These are phyloP conservation scores for Probosciger aterrimus DNA, from an alignment of 2,113 vertebrate genomes.

Conservation along the genomic window DNA sequence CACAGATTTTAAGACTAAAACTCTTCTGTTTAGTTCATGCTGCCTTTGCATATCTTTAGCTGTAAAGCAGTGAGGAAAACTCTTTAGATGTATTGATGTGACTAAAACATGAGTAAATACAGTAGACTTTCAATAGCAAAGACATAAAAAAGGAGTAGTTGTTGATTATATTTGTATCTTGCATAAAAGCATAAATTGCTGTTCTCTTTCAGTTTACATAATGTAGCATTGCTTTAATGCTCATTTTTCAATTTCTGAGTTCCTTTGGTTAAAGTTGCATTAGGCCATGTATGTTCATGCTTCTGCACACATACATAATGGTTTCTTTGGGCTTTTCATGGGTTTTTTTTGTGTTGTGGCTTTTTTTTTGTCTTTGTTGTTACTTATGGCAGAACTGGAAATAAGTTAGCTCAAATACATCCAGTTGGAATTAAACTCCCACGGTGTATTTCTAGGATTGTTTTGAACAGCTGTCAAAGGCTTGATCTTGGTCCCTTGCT, in stretches of 20 bases:
- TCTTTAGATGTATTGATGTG: neutral
- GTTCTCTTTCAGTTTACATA: neutral
- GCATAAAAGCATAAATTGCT: neutral
- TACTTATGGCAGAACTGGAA: neutral
- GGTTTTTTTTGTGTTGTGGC: neutral
- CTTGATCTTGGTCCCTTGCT: neutral
- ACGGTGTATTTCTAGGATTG: neutral
- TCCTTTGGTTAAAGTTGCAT: neutral
- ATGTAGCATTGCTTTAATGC: neutral
- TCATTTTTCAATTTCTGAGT: neutral
- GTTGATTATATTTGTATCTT: neutral
- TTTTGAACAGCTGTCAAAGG: neutral
- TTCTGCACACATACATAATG: neutral
- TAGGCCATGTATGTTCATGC: neutral
- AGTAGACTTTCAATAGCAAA: neutral
- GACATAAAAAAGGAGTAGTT: neutral
- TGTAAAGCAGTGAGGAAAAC: neutral
- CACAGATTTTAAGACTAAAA: neutral
- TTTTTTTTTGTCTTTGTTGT: neutral
- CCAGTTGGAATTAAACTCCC: neutral
- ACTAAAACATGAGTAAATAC: neutral
- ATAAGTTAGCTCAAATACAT: neutral
- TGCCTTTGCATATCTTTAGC: neutral
- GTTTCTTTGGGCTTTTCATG: neutral
- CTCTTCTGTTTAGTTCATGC: accelerated